These are phyloP conservation scores for Emydocephalus ijimae DNA, from an alignment of 2,113 vertebrate genomes.

Conservation along the genomic window DNA sequence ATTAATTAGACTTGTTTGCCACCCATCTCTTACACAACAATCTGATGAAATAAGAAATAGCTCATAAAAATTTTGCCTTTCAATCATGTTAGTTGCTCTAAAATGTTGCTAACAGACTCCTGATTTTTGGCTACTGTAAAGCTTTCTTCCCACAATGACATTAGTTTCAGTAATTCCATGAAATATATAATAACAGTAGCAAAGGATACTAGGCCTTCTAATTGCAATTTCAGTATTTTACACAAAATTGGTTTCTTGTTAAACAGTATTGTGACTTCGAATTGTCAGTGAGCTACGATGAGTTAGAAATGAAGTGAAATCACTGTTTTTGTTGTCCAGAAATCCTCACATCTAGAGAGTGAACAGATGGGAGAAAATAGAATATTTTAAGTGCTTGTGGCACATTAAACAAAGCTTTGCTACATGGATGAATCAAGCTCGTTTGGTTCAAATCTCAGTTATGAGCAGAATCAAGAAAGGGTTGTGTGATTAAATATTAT, in stretches of 20 bases:
- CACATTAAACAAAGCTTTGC: background rate
- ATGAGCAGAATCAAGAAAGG: background rate
- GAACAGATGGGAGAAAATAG: background rate
- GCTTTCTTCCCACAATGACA: background rate
- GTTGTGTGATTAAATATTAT: background rate
- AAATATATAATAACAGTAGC: background rate
- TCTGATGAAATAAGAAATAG: background rate
- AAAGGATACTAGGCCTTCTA: background rate
- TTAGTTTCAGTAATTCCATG: background rate
- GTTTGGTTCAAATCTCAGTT: background rate
- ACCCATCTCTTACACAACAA: background rate
- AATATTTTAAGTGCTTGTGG: background rate
- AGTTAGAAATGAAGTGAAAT: background rate
- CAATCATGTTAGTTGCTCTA: background rate
- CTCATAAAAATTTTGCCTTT: background rate
- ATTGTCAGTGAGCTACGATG: background rate
- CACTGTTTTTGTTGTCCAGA: background rate
- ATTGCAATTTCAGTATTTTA: background rate
- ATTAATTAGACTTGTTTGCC: background rate
- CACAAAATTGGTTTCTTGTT: conserved; percentile 5
- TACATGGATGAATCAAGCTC: background rate
- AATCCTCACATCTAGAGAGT: background rate
- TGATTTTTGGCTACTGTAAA: background rate
- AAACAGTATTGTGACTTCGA: background rate
- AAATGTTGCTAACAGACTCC: background rate